Conservation (phyloP, 2,113 vertebrate species). For the Myocastor coypus region DNA sequence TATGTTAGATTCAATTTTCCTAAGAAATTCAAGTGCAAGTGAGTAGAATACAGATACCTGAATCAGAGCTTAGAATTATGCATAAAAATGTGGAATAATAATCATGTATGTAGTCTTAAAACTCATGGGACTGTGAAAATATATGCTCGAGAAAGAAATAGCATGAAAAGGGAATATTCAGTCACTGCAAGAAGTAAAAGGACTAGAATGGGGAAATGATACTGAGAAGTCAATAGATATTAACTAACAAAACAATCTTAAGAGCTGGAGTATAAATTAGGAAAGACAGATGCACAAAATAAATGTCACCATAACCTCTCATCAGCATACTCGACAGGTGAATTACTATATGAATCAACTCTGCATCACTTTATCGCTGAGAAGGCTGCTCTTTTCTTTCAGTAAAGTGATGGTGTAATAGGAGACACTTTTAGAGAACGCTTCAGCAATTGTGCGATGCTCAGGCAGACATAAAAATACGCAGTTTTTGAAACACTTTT, state of each 20-base stretch:
- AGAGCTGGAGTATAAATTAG: not conserved
- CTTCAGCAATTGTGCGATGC: not conserved
- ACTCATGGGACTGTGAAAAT: not conserved
- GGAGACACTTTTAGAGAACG: not conserved
- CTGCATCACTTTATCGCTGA: constrained; percentile 19
- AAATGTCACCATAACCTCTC: not conserved
- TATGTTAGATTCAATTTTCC: not conserved
- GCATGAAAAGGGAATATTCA: not conserved
- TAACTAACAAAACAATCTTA: not conserved
- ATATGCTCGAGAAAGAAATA: not conserved
- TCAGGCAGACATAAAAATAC: not conserved
- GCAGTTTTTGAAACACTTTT: not conserved
- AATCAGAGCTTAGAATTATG: not conserved
- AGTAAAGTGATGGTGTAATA: not conserved
- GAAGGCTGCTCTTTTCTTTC: not conserved
- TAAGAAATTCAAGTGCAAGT: not conserved
- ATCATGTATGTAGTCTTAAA: not conserved
- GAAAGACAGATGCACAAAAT: not conserved
- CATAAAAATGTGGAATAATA: not conserved
- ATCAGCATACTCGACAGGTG: not conserved
- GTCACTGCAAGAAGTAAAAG: not conserved
- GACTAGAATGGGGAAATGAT: not conserved
- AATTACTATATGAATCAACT: not conserved
- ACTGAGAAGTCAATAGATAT: not conserved
- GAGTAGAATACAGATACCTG: not conserved